Evolutionary conservation across 2,888 invertebrate species (phyloP).

Genomic region (Monopis laevigella): DNA sequence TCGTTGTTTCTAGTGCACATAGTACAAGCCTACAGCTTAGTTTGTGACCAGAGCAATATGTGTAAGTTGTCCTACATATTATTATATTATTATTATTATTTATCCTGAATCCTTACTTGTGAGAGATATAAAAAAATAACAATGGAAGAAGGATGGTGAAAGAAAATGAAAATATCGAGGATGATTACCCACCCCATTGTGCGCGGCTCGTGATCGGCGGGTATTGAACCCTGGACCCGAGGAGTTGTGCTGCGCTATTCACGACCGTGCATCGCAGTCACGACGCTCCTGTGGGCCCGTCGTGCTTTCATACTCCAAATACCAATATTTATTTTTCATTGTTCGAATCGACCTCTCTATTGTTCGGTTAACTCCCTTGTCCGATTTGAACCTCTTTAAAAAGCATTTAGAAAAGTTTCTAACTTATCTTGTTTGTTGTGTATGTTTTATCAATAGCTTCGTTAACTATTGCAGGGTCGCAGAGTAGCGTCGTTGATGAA

Average conservation of each 20-base stretch:
- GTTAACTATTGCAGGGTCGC: too few relatives aligned
- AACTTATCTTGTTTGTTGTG: too few relatives aligned
- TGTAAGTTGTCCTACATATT: too few relatives aligned
- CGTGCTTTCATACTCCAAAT: conserved; percentile 14
- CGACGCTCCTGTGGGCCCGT: conserved; percentile 17
- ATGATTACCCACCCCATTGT: conserved; percentile 7
- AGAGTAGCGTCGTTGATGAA: too few relatives aligned
- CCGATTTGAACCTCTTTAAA: neutral
- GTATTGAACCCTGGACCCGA: conserved; percentile 44
- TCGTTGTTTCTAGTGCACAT: too few relatives aligned
- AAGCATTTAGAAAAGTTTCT: neutral
- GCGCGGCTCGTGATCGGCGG: conserved; percentile 25
- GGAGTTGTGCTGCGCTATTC: neutral
- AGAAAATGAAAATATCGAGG: conserved; percentile 7
- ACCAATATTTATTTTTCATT: conserved; percentile 17
- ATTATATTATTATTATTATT: conserved; percentile 7
- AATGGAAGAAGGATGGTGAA: conserved; percentile 2
- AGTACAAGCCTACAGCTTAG: too few relatives aligned
- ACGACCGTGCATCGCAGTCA: conserved; percentile 10
- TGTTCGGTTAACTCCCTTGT: conserved; percentile 2
- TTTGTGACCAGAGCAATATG: too few relatives aligned
- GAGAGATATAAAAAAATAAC: neutral
- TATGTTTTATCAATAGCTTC: too few relatives aligned
- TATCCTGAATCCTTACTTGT: too few relatives aligned
- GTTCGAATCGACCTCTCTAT: conserved; percentile 13